These are phyloP conservation scores for Drosophila gaucha DNA, from an alignment of 2,888 invertebrate species.

Conservation along the genomic window DNA sequence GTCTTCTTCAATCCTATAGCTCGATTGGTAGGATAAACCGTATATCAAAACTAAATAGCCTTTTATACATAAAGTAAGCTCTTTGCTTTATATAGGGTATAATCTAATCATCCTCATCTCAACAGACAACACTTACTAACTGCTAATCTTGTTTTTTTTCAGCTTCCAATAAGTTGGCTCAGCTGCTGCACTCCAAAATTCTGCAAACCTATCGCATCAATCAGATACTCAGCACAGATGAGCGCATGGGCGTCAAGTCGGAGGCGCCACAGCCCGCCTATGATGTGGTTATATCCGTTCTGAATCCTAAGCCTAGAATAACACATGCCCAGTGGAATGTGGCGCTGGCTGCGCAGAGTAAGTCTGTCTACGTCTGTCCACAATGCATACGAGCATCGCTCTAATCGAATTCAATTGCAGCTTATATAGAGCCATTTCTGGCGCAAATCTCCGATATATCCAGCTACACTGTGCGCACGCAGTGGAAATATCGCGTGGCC, in stretches of 20 bases:
- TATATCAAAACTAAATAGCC: too few relatives aligned
- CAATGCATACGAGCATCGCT: background rate
- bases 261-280: slow-evolving; percentile 88
- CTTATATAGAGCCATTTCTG: slow-evolving; percentile 91
- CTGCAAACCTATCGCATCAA: slow-evolving; percentile 82
- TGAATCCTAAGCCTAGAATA: slow-evolving; percentile 92
- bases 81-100: too few relatives aligned
- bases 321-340: slow-evolving; percentile 90
- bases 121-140: too few relatives aligned
- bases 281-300: slow-evolving; percentile 92
- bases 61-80: too few relatives aligned
- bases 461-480: slow-evolving; percentile 93
- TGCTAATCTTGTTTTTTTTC: too few relatives aligned
- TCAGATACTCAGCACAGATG: slow-evolving; percentile 83
- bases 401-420: slow-evolving; percentile 84
- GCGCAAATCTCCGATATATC: slow-evolving; percentile 89
- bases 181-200: slow-evolving; percentile 84
- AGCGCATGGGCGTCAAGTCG: slow-evolving; percentile 84
- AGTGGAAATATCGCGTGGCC: slow-evolving; percentile 93
- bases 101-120: too few relatives aligned
- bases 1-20: too few relatives aligned
- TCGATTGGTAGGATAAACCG: too few relatives aligned
- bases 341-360: slow-evolving; percentile 88
- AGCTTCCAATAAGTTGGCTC: slow-evolving; percentile 85
- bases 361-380: slow-evolving; percentile 1